Conservation (phyloP, 2,113 vertebrate species). For the Hemiprocne comata region DNA sequence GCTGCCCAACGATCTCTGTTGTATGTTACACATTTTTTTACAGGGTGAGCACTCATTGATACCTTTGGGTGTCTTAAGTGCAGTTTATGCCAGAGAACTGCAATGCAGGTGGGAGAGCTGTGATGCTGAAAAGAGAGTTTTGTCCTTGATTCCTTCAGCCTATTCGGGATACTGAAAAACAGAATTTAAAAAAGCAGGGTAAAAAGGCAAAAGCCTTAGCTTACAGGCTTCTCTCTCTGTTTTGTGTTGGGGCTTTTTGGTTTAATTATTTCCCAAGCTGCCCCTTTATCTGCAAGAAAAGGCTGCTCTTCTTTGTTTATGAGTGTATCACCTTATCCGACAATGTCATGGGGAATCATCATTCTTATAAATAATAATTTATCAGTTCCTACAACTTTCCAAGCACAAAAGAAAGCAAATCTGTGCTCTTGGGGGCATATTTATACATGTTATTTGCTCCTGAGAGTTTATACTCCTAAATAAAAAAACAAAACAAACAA, state of each 20-base stretch:
- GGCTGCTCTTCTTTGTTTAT: not conserved
- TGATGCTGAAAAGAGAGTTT: not conserved
- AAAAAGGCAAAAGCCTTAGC: not conserved
- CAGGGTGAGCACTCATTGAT: not conserved
- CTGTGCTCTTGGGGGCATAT: not conserved
- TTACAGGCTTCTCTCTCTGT: not conserved
- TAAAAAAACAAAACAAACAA: not conserved
- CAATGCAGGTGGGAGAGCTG: not conserved
- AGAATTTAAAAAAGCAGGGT: not conserved
- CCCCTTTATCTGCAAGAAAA: slow-evolving; percentile 1
- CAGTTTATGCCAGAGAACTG: not conserved
- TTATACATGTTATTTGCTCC: not conserved
- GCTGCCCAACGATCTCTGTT: not conserved
- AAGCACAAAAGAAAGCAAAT: not conserved
- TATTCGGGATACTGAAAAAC: not conserved
- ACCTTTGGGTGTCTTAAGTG: not conserved
- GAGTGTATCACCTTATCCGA: not conserved
- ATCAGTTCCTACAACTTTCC: not conserved
- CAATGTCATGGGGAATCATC: not conserved
- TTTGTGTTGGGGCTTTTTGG: not conserved
- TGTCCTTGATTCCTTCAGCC: not conserved
- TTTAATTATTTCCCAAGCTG: slow-evolving; percentile 28
- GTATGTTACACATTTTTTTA: not conserved
- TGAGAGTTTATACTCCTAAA: not conserved
- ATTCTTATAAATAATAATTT: slow-evolving; percentile 15